Conservation (phyloP, 2,888 invertebrate species). For the Thymelicus sylvestris region DNA sequence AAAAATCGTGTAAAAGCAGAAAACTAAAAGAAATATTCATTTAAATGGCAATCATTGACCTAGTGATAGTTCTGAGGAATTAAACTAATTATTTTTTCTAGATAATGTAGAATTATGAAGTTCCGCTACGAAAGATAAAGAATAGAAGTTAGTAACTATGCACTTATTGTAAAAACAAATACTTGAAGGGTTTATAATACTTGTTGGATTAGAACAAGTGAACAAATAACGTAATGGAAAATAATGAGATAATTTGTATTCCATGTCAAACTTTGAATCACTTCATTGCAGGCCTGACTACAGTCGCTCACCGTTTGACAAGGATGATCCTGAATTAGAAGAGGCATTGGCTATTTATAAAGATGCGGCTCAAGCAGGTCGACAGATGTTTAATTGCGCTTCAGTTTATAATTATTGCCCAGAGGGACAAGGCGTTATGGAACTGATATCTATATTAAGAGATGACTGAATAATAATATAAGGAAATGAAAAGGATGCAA, state of each 20-base stretch:
- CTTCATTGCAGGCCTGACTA: constrained; percentile 83
- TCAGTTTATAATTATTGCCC: constrained; percentile 86
- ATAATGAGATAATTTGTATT: neutral
- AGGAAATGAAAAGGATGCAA: too few relatives aligned
- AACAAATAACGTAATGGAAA: neutral
- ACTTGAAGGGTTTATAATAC: too few relatives aligned
- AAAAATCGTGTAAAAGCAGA: too few relatives aligned
- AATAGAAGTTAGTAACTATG: too few relatives aligned
- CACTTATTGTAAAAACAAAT: too few relatives aligned
- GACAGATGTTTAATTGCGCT: constrained; percentile 86
- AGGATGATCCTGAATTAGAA: constrained; percentile 63
- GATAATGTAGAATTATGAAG: too few relatives aligned
- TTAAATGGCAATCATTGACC: too few relatives aligned
- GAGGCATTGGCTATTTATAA: constrained; percentile 75
- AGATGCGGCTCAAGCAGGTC: constrained; percentile 87
- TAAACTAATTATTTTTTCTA: too few relatives aligned
- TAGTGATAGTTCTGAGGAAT: too few relatives aligned
- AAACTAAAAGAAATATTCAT: too few relatives aligned
- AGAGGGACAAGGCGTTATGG: constrained; percentile 85
- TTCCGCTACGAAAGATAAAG: too few relatives aligned
- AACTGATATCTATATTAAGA: constrained; percentile 77
- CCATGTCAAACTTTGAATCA: neutral
- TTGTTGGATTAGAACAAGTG: too few relatives aligned
- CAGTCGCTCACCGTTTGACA: constrained; percentile 78
- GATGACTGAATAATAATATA: constrained; percentile 53